Base-by-base conservation (phyloP, 2,113 vertebrate genomes). In the Canis aureus region DNA sequence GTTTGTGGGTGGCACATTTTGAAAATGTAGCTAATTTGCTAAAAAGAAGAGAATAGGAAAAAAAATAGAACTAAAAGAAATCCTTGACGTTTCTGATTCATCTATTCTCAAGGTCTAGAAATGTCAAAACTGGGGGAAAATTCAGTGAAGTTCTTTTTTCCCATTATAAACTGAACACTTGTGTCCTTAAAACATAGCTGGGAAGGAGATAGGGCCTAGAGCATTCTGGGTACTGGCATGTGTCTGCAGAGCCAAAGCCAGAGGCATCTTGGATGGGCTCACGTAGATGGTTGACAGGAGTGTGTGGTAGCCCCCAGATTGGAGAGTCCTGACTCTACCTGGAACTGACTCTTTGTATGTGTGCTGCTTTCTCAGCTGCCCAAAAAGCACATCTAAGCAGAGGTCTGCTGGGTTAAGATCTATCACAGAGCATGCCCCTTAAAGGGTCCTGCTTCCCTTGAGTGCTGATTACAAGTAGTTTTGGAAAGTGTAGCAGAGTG, bases 1-100 rank as follows among this genome's bases (percentile, higher is more conserved):
- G 85, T 93, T 89, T 81, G 89, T 93, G 81, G 73, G 96, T 89
- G 86, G 83, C 57, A 69, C 51, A 15, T 86, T 94, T 97, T 95
- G 67, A 96, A 96, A 97, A 94, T 79, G 80, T 19, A 96, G 79
- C 74, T 95, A 55, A 87, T 96, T 96, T 97, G 62, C 87, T 93
- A 94, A 94, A 95, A 55, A 20, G n/a, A 6, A 67, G 43, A 55
- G 55, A 80, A 62, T 64, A 53, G 35, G 6, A 3, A 76, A 12
- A 88, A 80, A 23, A 7, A 53, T 49, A 71, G 67, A 67, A 62
- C 55, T 20, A 49, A 67, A 51, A 4, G 85, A 79, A 69, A 25
- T 69, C 51, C 69, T 94, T 69, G 76, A 78, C 19, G 22, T 82
- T 93, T 84, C 76, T 81, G 17, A 51, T 94, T 94, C 17, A 64